A percentile compares a stretch with the other conserved stretches of the same genome.
Evolutionary conservation across 2,797 vertebrate species (phyloP).

Genomic region (Danio aesculapii): DNA sequence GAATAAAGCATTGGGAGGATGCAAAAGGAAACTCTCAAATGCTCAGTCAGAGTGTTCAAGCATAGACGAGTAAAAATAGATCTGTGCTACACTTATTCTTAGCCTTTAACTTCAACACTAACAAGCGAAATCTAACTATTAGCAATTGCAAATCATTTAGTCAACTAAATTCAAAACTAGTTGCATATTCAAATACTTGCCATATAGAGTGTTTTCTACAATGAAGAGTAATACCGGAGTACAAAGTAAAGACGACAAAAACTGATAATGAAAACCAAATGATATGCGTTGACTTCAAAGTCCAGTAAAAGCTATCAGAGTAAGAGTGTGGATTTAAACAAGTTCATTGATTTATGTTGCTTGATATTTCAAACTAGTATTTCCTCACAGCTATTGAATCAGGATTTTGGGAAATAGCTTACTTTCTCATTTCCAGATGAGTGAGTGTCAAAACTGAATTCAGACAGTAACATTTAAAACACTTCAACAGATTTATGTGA

Average conservation of each 20-base stretch:
- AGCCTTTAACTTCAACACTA: no score
- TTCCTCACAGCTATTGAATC: not conserved
- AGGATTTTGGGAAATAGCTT: not conserved
- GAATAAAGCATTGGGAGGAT: no score
- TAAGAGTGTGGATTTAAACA: not conserved
- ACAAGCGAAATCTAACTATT: no score
- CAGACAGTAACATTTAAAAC: not conserved
- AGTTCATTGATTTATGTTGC: not conserved
- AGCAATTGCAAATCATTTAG: no score
- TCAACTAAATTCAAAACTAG: no score
- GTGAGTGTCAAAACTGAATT: not conserved
- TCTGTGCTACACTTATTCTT: no score
- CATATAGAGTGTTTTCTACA: no score
- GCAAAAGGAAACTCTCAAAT: no score
- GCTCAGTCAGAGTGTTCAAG: no score
- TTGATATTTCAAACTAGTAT: no score
- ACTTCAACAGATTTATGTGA: not conserved
- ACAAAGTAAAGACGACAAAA: not conserved
- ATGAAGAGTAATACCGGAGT: not conserved
- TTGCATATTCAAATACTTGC: no score
- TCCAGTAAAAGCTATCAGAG: not conserved
- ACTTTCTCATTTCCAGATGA: not conserved
- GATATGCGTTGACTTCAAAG: not conserved
- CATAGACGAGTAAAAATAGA: no score
- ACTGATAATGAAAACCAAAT: not conserved